Conservation (phyloP, 2,113 vertebrate genomes). For the Arvicanthis niloticus region DNA sequence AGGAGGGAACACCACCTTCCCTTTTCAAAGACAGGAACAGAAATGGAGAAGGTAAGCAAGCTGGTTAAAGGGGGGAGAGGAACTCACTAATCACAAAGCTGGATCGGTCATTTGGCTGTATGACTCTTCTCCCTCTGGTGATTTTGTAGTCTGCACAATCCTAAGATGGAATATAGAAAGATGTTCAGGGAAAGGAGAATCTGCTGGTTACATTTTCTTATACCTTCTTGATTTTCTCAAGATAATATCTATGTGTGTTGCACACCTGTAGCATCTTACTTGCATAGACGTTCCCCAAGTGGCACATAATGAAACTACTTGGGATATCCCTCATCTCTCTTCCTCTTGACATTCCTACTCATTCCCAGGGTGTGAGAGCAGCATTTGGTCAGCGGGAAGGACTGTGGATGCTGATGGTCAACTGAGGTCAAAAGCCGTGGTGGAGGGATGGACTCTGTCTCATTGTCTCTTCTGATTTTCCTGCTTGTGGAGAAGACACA, state of each 20-base stretch:
- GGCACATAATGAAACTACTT: background rate
- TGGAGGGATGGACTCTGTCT: background rate
- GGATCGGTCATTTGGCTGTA: background rate
- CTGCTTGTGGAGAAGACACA: constrained; percentile 1
- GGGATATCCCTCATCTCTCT: background rate
- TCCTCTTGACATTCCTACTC: background rate
- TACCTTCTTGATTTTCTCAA: background rate
- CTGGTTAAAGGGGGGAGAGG: background rate
- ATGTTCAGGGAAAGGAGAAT: background rate
- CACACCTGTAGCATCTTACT: background rate
- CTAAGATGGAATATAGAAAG: background rate
- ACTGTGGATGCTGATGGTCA: background rate
- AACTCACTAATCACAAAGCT: background rate
- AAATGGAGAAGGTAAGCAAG: background rate
- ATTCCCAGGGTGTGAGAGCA: background rate
- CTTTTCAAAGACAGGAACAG: background rate
- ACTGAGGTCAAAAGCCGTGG: background rate
- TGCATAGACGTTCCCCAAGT: background rate
- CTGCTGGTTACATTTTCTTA: background rate
- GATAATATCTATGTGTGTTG: constrained; percentile 23
- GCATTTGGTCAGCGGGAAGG: background rate
- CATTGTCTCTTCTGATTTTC: constrained; percentile 47
- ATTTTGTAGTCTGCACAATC: background rate
- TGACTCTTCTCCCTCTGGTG: background rate
- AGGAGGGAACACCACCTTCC: background rate